A percentile compares a stretch with the other conserved stretches of the same genome.
Conservation (phyloP, 2,113 vertebrate genomes). For the Cygnus atratus region DNA sequence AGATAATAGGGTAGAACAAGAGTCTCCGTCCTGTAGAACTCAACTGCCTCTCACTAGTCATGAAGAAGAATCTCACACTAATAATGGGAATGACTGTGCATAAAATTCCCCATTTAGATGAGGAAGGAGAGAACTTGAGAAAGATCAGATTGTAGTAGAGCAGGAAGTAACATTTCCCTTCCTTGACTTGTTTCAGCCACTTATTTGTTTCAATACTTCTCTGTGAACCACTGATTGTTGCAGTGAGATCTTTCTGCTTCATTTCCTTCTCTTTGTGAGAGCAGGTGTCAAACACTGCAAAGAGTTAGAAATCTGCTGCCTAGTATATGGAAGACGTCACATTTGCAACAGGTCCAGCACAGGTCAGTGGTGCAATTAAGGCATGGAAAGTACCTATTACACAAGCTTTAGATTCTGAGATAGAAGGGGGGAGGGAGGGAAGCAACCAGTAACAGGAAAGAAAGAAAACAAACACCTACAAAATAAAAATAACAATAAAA, state of each 20-base stretch:
- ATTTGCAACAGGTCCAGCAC: constrained; percentile 28
- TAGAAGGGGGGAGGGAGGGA: neutral
- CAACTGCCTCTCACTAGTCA: neutral
- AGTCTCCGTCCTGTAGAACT: neutral
- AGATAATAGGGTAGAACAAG: neutral
- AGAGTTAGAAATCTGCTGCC: constrained; percentile 63
- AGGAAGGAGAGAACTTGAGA: constrained; percentile 29
- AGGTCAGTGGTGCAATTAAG: constrained; percentile 39
- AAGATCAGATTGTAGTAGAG: constrained; percentile 41
- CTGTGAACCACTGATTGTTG: constrained; percentile 59
- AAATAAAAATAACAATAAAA: neutral
- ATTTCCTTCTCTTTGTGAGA: constrained; percentile 57
- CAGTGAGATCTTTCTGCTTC: constrained; percentile 67
- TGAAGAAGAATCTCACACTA: neutral
- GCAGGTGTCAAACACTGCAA: constrained; percentile 55
- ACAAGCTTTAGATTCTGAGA: neutral
- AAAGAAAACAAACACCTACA: neutral
- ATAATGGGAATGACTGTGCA: neutral
- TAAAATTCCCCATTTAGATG: constrained; percentile 17
- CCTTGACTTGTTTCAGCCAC: constrained; percentile 46
- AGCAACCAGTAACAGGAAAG: neutral
- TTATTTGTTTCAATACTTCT: constrained; percentile 61
- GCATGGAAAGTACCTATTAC: neutral
- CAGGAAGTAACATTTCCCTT: constrained; percentile 48
- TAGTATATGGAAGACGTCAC: neutral